These are phyloP conservation scores for Acholoe squamosa DNA, from an alignment of 2,888 invertebrate genomes.

Conservation along the genomic window DNA sequence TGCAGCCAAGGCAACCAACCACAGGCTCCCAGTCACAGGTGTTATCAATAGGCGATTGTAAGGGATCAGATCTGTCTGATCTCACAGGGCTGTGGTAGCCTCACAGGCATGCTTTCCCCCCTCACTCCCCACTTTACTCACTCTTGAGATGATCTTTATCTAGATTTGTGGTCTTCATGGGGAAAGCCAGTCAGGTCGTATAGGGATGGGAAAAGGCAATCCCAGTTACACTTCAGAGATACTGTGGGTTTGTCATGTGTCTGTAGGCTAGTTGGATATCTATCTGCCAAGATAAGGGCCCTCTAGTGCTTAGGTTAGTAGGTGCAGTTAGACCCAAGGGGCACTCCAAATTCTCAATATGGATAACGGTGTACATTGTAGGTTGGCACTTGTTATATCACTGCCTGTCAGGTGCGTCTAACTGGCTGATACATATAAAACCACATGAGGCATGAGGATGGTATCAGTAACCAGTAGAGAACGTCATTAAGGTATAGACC, in stretches of 20 bases:
- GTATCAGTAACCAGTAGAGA: neutral
- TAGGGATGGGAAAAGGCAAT: neutral
- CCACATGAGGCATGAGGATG: neutral
- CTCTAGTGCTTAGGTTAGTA: neutral
- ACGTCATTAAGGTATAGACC: no score
- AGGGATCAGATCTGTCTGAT: neutral
- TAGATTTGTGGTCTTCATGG: constrained; percentile 19
- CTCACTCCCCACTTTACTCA: no score
- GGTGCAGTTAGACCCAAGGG: neutral
- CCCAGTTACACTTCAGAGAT: neutral
- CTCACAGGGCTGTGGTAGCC: neutral
- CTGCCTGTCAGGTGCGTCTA: neutral
- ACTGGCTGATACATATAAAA: neutral
- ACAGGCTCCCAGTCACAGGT: neutral
- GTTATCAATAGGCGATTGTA: neutral
- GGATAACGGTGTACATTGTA: neutral
- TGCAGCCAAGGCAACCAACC: neutral
- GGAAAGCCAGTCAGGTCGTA: neutral
- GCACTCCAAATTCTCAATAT: neutral
- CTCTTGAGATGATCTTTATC: neutral
- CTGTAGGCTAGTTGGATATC: neutral
- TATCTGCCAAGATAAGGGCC: neutral
- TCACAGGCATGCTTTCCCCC: neutral
- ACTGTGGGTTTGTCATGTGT: neutral
- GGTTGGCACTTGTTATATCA: neutral